Base-by-base conservation (phyloP, 2,888 invertebrate species). In the Drosophila maculinotata region DNA sequence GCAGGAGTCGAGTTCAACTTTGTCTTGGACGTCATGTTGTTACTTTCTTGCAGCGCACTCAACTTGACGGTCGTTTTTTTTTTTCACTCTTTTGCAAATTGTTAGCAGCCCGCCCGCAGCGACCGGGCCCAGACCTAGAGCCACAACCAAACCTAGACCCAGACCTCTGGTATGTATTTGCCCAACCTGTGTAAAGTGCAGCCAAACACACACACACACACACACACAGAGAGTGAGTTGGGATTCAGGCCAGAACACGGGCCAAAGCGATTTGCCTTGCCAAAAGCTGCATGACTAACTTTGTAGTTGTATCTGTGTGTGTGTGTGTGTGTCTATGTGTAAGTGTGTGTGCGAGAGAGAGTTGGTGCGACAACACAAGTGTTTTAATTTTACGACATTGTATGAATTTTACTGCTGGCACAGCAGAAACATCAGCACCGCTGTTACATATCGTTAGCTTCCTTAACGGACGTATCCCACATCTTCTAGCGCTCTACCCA, bases 351-450 rank as follows among this genome's bases (percentile, higher is more conserved):
- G 28, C 30, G 41, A 59, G 35, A 62, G 64, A 48, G 48, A 51
- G 64, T 56, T 76, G 63, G 69, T 67, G 73, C 70, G 75, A 76
- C 80, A 87, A 77, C 84, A 89, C 80, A 87, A 88, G 88, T 88
- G 89, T 88, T 88, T 88, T 88, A 88, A 88, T 88, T 88, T 88
- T 84, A 88, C 89, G 89, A 88, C 89, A 88, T 89, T 88, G 89
- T 88, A 87, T 88, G 89, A 89, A 88, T 87, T 88, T 88, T 89
- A 88, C 86, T 83, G 88, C 89, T 82, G 86, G 84, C 87, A 81
- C 88, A 79, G 87, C 87, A 83, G 80, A 86, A 81, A 81, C 76
- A 76, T 82, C 77, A 82, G 76, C 76, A 76, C 77, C 73, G 80
- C 73, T 76, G 79, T 74, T 83, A 79, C 81, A 81, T 83, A 82